phyloP scores from a whole-genome alignment of 1,140 invertebrate genomes.

The Drosophila sproati region DNA sequence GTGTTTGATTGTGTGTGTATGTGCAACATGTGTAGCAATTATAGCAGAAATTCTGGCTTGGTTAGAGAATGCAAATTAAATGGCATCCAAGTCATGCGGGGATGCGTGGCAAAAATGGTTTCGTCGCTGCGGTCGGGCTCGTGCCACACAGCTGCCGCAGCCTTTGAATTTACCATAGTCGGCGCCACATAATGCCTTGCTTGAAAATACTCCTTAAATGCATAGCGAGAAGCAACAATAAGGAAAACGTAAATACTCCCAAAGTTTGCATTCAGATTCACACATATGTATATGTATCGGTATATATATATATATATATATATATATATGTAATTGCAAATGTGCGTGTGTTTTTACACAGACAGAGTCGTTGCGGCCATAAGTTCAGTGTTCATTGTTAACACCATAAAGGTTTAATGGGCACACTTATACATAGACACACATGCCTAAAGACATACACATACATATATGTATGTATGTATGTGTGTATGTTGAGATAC shows the following conservation, averaged over 20 bases:
- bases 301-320: background rate
- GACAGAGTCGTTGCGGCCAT: conserved; percentile 3
- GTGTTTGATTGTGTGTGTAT: background rate
- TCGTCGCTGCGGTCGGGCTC: conserved; percentile 19
- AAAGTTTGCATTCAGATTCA: conserved; percentile 44
- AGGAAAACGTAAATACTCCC: conserved; percentile 76
- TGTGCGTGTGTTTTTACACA: conserved; percentile 2
- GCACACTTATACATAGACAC: background rate
- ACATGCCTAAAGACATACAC: conserved; percentile 12
- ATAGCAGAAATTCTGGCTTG: conserved; percentile 25
- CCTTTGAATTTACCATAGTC: background rate
- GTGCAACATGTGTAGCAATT: conserved; percentile 43
- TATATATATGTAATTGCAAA: background rate
- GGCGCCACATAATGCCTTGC: conserved; percentile 19
- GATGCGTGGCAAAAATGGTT: conserved; percentile 17
- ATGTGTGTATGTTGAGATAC: conserved; percentile 1
- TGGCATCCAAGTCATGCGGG: conserved; percentile 27
- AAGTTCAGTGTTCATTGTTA: conserved; percentile 37
- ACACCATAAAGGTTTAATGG: conserved; percentile 17
- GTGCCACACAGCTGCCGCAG: conserved; percentile 8
- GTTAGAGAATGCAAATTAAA: conserved; percentile 30
- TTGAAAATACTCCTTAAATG: conserved; percentile 58
- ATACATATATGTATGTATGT: background rate
- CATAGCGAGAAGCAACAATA: conserved; percentile 63
- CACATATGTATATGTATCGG: background rate